Base-by-base conservation (phyloP, 2,888 invertebrate genomes). In the Dichetophora obliterata region DNA sequence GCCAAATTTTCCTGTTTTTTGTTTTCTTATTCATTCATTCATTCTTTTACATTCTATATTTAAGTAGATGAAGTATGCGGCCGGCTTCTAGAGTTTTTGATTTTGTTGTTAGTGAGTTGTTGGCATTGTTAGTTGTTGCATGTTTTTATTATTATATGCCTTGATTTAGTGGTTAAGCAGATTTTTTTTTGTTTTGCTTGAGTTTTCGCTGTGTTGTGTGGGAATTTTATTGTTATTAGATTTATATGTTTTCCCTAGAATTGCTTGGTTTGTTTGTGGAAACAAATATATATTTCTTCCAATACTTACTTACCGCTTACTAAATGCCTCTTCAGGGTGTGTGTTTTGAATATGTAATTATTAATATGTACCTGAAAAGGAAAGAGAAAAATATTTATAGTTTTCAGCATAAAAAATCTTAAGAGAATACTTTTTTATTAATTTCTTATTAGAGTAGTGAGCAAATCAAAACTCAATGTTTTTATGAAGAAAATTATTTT, bases 131-230 rank as follows among this genome's bases (percentile, higher is more conserved):
- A 27, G 24, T 68, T 50, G 68, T 50, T 48, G 68, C 22, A 24
- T 68, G 68, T 50, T 68, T 68, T 68, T 68, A 68, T 68, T 68
- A 22, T 48, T 14, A 16, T 50, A 16, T 24, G 50, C 68, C 27
- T 19, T 68, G 68, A 68, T 68, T 68, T 68, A 68, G 48, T 48
- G 50, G 27, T 68, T 5, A 50, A 48, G 19, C 50, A 48, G 22
- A 24, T 48, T 68, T 19, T 48, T 48, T 68, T 48, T 50, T 22
- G 34, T 68, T 3, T 5, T 61, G 27, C 31, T 8, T n/a, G 1
- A 14, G 19, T 14, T 16, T 65, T 65, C 37, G 37, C 16, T 16
- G 24, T 31, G 14, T 65, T 65, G 31, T 11, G 31, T 65, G 63
- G 31, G 37, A 65, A 65, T 65, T 65, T 34, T 16, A 65, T 27